phyloP scores from a whole-genome alignment of 2,797 vertebrate species.

The Notamacropus eugenii region DNA sequence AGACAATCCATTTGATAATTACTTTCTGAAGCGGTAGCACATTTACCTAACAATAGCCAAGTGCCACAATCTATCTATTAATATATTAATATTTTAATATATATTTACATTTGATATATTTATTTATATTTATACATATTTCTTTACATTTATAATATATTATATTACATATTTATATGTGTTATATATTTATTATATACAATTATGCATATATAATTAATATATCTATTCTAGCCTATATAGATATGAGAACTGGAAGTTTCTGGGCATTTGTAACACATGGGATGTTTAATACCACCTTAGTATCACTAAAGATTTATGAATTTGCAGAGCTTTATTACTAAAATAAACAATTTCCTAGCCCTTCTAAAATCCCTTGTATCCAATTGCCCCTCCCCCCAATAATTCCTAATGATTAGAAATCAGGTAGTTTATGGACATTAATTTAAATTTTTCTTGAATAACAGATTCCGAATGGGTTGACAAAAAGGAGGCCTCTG shows the following conservation, averaged over 20 bases:
- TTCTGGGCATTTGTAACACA: no score
- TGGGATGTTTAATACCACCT: no score
- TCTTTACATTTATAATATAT: no score
- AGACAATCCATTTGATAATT: neutral
- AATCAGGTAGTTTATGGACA: neutral
- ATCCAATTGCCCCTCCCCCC: neutral
- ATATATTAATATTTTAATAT: no score
- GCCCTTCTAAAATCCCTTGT: neutral
- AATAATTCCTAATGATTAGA: neutral
- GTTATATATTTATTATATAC: no score
- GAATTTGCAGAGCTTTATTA: no score
- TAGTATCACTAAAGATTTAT: no score
- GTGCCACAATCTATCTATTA: neutral
- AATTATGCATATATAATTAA: no score
- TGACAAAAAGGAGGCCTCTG: neutral
- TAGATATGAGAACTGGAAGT: neutral
- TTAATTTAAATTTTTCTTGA: neutral
- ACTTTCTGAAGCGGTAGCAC: neutral
- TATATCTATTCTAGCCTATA: neutral
- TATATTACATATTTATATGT: no score
- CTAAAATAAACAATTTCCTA: neutral
- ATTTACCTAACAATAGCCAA: neutral
- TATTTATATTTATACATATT: no score
- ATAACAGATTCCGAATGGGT: neutral
- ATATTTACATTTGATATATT: no score